These are phyloP conservation scores for Azorinus chamasolen DNA, from an alignment of 2,888 invertebrate genomes.

Conservation along the genomic window DNA sequence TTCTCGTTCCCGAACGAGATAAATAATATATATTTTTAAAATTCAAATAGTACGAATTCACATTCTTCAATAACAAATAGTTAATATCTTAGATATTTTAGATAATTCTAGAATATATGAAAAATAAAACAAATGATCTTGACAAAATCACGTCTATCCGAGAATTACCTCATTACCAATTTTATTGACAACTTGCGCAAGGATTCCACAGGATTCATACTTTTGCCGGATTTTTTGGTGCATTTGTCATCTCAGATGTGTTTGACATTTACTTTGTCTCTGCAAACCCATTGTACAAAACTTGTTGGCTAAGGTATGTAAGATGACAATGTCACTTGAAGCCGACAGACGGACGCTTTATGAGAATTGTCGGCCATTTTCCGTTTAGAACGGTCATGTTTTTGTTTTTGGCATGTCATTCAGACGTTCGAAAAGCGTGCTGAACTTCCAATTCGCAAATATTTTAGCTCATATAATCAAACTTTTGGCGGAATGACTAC, in stretches of 20 bases:
- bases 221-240: not conserved
- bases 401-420: no score
- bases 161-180: conserved; percentile 71
- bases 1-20: conserved; percentile 1
- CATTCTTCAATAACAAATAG: no score
- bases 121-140: no score
- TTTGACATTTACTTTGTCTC: conserved; percentile 16
- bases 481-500: no score
- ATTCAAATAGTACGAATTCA: not conserved
- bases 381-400: conserved; percentile 5
- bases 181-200: conserved; percentile 58
- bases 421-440: no score
- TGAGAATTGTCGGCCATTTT: conserved; percentile 52
- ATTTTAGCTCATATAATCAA: no score
- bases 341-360: conserved; percentile 34
- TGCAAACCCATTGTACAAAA: no score
- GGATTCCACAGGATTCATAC: not conserved
- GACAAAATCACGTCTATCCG: conserved; percentile 47
- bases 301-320: conserved; percentile 40
- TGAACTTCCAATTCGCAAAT: no score
- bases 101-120: no score
- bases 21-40: not conserved
- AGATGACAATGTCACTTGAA: no score
- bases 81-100: no score
- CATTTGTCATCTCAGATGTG: conserved; percentile 46